These are phyloP conservation scores for Boloria selene DNA, from an alignment of 2,888 invertebrate species.

Conservation along the genomic window DNA sequence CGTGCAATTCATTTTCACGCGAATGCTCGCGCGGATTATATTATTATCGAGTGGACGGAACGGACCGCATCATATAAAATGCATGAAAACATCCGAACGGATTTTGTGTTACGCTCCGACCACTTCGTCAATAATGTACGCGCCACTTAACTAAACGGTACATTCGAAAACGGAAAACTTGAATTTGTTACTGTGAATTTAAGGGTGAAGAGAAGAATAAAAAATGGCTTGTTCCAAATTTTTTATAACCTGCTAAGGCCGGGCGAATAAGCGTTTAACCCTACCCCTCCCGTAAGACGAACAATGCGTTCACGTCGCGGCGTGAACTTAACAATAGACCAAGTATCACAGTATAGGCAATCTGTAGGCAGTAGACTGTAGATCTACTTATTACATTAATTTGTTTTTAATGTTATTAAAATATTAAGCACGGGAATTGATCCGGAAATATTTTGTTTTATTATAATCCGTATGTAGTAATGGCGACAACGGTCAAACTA, in stretches of 20 bases:
- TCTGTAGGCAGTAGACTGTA: no score
- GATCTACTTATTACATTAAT: no score
- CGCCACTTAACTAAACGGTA: constrained; percentile 31
- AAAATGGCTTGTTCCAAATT: not conserved
- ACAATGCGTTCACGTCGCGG: no score
- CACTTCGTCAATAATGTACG: constrained; percentile 32
- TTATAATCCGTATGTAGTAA: no score
- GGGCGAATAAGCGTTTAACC: no score
- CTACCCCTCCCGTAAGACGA: no score
- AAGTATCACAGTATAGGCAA: no score
- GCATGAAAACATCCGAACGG: constrained; percentile 35
- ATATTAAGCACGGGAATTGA: no score
- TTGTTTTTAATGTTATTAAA: no score
- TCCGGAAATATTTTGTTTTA: no score
- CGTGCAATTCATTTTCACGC: constrained; percentile 28
- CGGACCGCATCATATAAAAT: constrained; percentile 36
- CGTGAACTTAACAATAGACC: no score
- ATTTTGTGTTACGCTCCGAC: constrained; percentile 29
- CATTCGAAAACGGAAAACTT: constrained; percentile 14
- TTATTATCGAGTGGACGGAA: constrained; percentile 33
- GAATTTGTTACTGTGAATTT: constrained; percentile 5
- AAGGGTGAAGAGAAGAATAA: not conserved
- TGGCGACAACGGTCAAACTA: no score
- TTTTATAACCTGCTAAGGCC: not conserved
- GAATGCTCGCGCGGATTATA: constrained; percentile 32